A percentile compares a stretch with the other conserved stretches of the same genome.
Conservation (phyloP, 2,888 invertebrate genomes). For the Oxystoma pomonae region DNA sequence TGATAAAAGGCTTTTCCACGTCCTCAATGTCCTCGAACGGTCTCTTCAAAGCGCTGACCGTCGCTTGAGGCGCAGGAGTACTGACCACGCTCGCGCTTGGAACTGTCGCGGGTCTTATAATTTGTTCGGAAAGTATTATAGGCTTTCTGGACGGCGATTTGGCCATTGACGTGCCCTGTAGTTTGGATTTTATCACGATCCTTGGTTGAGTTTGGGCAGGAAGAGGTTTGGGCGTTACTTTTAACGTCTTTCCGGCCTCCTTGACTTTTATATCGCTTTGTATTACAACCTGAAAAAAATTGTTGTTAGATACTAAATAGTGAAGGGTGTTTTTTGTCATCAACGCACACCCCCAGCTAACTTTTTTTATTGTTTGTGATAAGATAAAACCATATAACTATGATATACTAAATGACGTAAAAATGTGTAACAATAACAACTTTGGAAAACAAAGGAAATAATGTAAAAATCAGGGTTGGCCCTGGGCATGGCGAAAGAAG, state of each 20-base stretch:
- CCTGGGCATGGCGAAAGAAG: no score
- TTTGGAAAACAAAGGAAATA: no score
- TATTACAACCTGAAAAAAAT: constrained; percentile 14
- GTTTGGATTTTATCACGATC: constrained; percentile 21
- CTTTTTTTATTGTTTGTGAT: no score
- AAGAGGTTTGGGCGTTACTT: constrained; percentile 15
- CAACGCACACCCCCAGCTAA: no score
- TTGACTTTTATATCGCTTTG: constrained; percentile 17
- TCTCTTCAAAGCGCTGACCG: constrained; percentile 24
- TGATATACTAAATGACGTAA: no score
- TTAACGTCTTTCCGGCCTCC: constrained; percentile 14
- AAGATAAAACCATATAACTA: no score
- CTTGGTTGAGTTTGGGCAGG: constrained; percentile 21
- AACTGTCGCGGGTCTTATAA: constrained; percentile 31
- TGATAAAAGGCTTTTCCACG: constrained; percentile 43
- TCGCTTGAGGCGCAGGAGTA: neutral
- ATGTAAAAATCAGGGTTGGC: no score
- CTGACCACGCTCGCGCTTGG: neutral
- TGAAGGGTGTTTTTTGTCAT: no score
- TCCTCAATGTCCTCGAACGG: constrained; percentile 43
- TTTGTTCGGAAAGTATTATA: constrained; percentile 43
- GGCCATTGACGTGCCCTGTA: neutral
- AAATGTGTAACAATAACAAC: no score
- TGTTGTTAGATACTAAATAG: no score
- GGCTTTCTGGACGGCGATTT: constrained; percentile 33